A percentile compares a stretch with the other conserved stretches of the same genome.
phyloP scores from a whole-genome alignment of 2,888 invertebrate species.

The Aphidius colemani region DNA sequence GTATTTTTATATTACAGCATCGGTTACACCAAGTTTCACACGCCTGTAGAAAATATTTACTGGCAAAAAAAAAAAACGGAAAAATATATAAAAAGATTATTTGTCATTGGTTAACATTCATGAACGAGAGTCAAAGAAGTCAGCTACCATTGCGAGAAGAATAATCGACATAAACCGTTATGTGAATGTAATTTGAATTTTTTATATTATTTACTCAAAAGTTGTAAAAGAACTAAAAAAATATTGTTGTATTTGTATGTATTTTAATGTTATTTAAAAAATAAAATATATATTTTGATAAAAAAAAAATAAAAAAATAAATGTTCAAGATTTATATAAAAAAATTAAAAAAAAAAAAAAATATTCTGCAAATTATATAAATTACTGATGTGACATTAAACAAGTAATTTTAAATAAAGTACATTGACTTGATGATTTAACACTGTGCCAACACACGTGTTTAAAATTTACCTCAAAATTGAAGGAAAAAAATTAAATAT shows the following conservation, averaged over 20 bases:
- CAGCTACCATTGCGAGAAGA: slow-evolving; percentile 20
- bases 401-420: too few species aligned
- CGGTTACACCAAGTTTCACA: slow-evolving; percentile 29
- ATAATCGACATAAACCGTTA: slow-evolving; percentile 42
- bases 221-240: slow-evolving; percentile 9
- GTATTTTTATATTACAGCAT: slow-evolving; percentile 32
- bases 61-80: slow-evolving; percentile 7
- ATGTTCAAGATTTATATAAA: background rate
- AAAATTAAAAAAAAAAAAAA: background rate
- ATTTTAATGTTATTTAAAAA: background rate
- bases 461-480: too few species aligned
- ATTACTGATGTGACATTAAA: too few species aligned
- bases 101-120: slow-evolving; percentile 39
- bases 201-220: slow-evolving; percentile 41
- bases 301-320: background rate
- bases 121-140: slow-evolving; percentile 30
- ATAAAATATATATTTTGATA: background rate
- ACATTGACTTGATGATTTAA: too few species aligned
- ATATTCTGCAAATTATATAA: background rate
- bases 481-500: too few species aligned
- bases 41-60: slow-evolving; percentile 28
- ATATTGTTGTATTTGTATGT: background rate
- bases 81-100: slow-evolving; percentile 21
- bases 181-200: slow-evolving; percentile 43
- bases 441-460: too few species aligned